phyloP scores from a whole-genome alignment of 2,113 vertebrate species.

The Pholis gunnellus region DNA sequence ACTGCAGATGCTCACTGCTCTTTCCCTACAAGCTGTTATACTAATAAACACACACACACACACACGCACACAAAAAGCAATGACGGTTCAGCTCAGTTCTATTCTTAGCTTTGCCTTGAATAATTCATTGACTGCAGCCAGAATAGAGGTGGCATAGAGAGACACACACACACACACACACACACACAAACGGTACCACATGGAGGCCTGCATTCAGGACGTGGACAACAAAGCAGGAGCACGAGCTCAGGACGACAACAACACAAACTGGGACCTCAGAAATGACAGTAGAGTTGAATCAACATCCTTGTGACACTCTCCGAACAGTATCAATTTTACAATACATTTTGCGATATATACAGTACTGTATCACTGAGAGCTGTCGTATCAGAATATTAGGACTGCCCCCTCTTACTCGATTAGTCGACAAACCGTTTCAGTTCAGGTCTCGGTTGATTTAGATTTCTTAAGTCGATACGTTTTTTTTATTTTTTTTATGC shows the following conservation, averaged over 20 bases:
- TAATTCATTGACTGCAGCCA: constrained; percentile 78
- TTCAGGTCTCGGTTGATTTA: too few species aligned
- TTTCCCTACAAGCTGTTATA: constrained; percentile 21
- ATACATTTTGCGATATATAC: background rate
- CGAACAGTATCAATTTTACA: background rate
- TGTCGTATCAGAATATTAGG: background rate
- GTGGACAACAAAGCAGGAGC: constrained; percentile 8
- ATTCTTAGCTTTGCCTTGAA: constrained; percentile 81
- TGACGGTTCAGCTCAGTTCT: constrained; percentile 53
- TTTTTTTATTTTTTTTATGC: too few species aligned
- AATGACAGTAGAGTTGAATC: background rate
- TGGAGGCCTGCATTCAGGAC: constrained; percentile 6
- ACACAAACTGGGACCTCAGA: background rate
- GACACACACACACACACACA: constrained; percentile 24
- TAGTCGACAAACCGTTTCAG: background rate
- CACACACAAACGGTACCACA: constrained; percentile 40
- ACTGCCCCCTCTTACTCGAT: background rate
- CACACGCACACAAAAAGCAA: constrained; percentile 22
- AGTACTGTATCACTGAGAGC: background rate
- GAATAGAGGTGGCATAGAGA: constrained; percentile 31
- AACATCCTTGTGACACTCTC: background rate
- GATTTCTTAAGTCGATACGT: too few species aligned
- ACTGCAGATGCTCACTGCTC: constrained; percentile 30
- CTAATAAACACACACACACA: background rate
- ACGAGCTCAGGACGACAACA: background rate